A percentile compares a stretch with the other conserved stretches of the same genome.
Conservation (phyloP, 2,888 invertebrate species). For the Troides helena region DNA sequence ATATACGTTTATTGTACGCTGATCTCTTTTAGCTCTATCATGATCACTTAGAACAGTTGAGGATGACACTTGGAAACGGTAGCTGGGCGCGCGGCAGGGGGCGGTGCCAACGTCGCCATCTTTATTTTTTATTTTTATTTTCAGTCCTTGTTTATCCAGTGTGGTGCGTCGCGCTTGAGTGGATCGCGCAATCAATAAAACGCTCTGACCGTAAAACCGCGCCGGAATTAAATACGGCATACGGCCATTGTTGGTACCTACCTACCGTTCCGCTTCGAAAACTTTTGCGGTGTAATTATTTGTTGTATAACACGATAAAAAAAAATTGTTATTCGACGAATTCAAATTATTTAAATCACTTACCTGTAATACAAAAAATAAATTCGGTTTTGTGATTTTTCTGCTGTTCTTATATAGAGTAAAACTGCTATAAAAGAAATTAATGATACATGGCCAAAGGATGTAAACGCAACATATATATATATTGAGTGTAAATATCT, state of each 20-base stretch:
- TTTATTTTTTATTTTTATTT: slow-evolving; percentile 61
- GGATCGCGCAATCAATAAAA: slow-evolving; percentile 75
- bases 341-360: slow-evolving; percentile 31
- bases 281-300: slow-evolving; percentile 53
- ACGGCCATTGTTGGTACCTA: slow-evolving; percentile 46
- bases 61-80: slow-evolving; percentile 77
- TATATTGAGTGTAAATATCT: too few relatives aligned
- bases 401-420: too few relatives aligned
- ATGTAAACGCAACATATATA: too few relatives aligned
- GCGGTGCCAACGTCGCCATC: slow-evolving; percentile 71
- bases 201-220: slow-evolving; percentile 68
- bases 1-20: background rate
- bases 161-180: slow-evolving; percentile 67
- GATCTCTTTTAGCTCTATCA: slow-evolving; percentile 26
- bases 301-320: slow-evolving; percentile 36
- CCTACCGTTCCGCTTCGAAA: slow-evolving; percentile 45
- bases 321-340: slow-evolving; percentile 8
- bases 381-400: background rate
- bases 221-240: slow-evolving; percentile 67
- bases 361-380: slow-evolving; percentile 42
- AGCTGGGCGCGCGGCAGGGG: slow-evolving; percentile 70
- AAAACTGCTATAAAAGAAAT: too few relatives aligned
- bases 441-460: too few relatives aligned
- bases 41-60: slow-evolving; percentile 47
- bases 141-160: slow-evolving; percentile 77